Evolutionary conservation across 2,888 invertebrate species (phyloP).

Genomic region (Pyrochroa serraticornis): DNA sequence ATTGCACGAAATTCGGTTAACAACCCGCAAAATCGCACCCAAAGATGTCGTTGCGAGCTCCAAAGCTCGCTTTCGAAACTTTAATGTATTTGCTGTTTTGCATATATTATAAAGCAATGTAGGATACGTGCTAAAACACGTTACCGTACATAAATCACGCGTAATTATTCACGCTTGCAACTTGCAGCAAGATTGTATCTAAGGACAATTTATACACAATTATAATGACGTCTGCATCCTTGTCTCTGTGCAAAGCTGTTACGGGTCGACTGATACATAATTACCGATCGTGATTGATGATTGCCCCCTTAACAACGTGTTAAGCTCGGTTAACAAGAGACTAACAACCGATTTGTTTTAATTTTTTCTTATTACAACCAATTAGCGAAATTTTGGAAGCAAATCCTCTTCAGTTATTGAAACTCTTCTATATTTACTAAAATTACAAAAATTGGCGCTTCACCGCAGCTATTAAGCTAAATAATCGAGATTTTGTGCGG

Average conservation of each 20-base stretch:
- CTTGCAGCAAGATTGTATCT: slow-evolving; percentile 33
- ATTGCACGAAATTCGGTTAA: slow-evolving; percentile 25
- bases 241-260: slow-evolving; percentile 3
- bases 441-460: no score
- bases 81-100: slow-evolving; percentile 19
- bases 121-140: slow-evolving; percentile 24
- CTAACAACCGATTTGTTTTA: background rate
- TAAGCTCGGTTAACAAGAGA: background rate
- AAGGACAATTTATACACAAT: slow-evolving; percentile 38
- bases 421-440: no score
- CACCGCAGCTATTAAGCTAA: background rate
- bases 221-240: slow-evolving; percentile 30
- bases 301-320: background rate
- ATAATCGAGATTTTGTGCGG: slow-evolving; percentile 27
- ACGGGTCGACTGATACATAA: background rate
- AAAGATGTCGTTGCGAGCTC: background rate
- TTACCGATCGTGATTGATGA: slow-evolving; percentile 6
- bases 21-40: slow-evolving; percentile 15
- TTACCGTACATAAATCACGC: slow-evolving; percentile 32
- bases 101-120: slow-evolving; percentile 35
- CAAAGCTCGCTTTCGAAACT: no score
- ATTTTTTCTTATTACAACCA: no score
- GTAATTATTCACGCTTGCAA: slow-evolving; percentile 37
- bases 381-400: no score
- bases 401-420: no score